Evolutionary conservation across 2,888 invertebrate species (phyloP).

Genomic region (Tanypteryx hageni): DNA sequence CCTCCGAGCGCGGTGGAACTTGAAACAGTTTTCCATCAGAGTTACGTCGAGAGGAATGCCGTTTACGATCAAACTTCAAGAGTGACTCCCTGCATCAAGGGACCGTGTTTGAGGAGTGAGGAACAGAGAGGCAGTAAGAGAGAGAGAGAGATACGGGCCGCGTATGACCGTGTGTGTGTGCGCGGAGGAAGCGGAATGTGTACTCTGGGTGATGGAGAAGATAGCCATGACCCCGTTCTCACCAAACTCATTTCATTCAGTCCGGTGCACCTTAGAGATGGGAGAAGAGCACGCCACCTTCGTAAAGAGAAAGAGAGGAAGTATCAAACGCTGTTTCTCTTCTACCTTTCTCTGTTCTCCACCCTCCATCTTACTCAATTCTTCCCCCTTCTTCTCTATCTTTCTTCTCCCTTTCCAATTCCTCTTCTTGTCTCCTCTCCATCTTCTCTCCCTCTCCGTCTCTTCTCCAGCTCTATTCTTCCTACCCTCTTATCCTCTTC

Average conservation of each 20-base stretch:
- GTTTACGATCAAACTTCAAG: not conserved
- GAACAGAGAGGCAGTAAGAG: not conserved
- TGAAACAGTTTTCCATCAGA: constrained; percentile 11
- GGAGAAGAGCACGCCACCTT: not conserved
- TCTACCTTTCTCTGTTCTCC: not conserved
- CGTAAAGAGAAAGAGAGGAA: not conserved
- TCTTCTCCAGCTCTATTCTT: too few species aligned
- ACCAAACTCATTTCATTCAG: constrained; percentile 11
- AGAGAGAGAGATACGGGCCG: not conserved
- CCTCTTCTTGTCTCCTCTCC: not conserved
- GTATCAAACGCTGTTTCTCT: not conserved
- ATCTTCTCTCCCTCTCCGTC: not conserved
- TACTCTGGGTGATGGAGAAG: not conserved
- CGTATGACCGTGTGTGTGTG: not conserved
- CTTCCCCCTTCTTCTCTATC: not conserved
- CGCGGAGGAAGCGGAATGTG: not conserved
- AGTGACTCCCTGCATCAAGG: not conserved
- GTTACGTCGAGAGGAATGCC: not conserved
- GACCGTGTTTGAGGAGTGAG: not conserved
- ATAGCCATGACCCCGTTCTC: constrained; percentile 32
- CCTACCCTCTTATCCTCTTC: not conserved
- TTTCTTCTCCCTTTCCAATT: not conserved
- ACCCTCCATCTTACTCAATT: not conserved
- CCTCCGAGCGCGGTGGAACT: not conserved
- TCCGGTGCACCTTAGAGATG: constrained; percentile 22